Percentiles rank a stretch among this genome's conserved stretches.
These are phyloP conservation scores for Poeciliopsis presidionis DNA, from an alignment of 2,797 vertebrate genomes.

Conservation along the genomic window DNA sequence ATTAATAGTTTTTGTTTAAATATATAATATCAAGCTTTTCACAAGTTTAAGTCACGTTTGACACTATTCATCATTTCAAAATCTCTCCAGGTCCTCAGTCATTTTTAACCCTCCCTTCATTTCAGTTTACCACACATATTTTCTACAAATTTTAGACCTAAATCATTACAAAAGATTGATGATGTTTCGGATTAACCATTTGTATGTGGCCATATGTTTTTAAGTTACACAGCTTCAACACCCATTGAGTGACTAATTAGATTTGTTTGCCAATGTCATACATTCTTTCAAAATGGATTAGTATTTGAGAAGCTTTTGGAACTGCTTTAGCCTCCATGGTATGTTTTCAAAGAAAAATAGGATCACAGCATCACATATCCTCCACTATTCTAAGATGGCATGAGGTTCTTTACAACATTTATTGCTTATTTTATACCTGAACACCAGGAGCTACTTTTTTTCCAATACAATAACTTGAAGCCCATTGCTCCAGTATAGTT, in stretches of 20 bases:
- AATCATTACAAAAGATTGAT: too few relatives aligned
- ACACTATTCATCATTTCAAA: not conserved
- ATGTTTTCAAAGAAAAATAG: not conserved
- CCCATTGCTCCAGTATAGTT: not conserved
- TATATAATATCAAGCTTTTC: not conserved
- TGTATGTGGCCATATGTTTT: not conserved
- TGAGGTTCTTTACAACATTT: not conserved
- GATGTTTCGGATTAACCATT: not conserved
- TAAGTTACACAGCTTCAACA: not conserved
- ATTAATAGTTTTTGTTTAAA: not conserved
- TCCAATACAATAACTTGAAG: not conserved
- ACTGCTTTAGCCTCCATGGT: too few relatives aligned
- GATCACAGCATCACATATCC: not conserved
- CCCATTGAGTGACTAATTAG: not conserved
- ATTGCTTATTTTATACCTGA: not conserved
- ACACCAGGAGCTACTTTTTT: not conserved
- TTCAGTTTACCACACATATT: not conserved
- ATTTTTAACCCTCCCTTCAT: not conserved
- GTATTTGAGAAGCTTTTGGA: not conserved
- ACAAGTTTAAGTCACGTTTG: not conserved
- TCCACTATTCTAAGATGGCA: not conserved
- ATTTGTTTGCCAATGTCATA: not conserved
- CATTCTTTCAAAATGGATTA: not conserved
- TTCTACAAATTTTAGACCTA: not conserved
- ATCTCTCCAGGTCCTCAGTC: not conserved